phyloP scores from a whole-genome alignment of 2,888 invertebrate species.

The Hemicrepidius hirtus region DNA sequence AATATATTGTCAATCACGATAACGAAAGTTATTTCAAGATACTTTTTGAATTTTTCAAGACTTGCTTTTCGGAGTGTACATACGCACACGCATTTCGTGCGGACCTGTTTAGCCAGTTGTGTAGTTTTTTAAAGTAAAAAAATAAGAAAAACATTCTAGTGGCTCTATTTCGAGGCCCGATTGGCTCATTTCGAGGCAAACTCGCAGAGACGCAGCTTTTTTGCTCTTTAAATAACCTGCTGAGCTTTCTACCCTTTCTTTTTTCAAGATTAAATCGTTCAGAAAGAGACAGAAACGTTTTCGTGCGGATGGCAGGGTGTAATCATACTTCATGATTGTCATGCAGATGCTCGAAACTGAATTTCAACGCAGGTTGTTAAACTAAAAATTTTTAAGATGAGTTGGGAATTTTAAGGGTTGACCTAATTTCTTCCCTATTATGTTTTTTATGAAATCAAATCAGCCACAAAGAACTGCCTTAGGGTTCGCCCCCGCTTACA shows the following conservation, averaged over 20 bases:
- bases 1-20: background rate
- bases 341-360: constrained; percentile 21
- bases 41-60: background rate
- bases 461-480: constrained; percentile 6
- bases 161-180: constrained; percentile 47
- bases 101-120: constrained; percentile 51
- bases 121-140: constrained; percentile 45
- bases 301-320: constrained; percentile 17
- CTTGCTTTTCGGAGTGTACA: constrained; percentile 34
- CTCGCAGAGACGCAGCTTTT: constrained; percentile 40
- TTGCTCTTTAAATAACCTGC: constrained; percentile 44
- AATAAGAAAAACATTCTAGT: constrained; percentile 50
- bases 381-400: constrained; percentile 1
- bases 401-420: constrained; percentile 17
- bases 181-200: constrained; percentile 46
- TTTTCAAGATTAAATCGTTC: constrained; percentile 1
- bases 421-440: constrained; percentile 7
- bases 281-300: constrained; percentile 10
- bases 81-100: constrained; percentile 36
- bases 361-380: constrained; percentile 23
- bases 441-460: constrained; percentile 32
- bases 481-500: constrained; percentile 10
- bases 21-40: background rate
- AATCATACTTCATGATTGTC: constrained; percentile 21
- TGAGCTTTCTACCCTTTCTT: constrained; percentile 34